Evolutionary conservation across 2,888 invertebrate genomes (phyloP).

Genomic region (Leptopilina myrica): DNA sequence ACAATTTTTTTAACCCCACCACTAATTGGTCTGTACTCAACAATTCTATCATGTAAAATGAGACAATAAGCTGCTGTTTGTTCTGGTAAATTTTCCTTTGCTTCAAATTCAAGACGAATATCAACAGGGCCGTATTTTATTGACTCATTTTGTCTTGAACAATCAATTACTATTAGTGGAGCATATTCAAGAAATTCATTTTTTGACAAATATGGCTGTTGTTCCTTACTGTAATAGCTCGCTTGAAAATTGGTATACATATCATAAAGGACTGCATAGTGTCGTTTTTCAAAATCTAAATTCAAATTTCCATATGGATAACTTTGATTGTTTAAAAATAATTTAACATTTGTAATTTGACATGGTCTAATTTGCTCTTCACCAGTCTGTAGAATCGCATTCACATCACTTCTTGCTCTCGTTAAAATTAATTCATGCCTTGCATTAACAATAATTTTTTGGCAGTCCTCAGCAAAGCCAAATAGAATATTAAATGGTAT

Average conservation of each 20-base stretch:
- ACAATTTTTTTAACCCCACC: neutral
- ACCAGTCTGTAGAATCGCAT: slow-evolving; percentile 39
- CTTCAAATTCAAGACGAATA: slow-evolving; percentile 2
- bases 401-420: slow-evolving; percentile 42
- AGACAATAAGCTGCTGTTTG: slow-evolving; percentile 3
- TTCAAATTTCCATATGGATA: neutral
- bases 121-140: slow-evolving; percentile 1
- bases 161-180: neutral
- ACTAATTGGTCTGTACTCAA: slow-evolving; percentile 2
- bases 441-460: slow-evolving; percentile 43
- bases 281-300: neutral
- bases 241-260: neutral
- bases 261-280: neutral
- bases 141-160: neutral
- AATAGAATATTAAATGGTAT: too few species aligned
- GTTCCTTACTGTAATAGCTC: neutral
- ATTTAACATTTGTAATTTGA: slow-evolving; percentile 10
- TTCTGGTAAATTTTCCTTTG: neutral
- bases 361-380: neutral
- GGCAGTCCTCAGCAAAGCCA: slow-evolving; percentile 46
- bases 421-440: slow-evolving; percentile 46
- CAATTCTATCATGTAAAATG: slow-evolving; percentile 1
- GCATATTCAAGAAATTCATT: neutral
- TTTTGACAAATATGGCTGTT: neutral
- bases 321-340: slow-evolving; percentile 2